A percentile compares a stretch with the other conserved stretches of the same genome.
Conservation (phyloP, 2,113 vertebrate species). For the Macrotus californicus region DNA sequence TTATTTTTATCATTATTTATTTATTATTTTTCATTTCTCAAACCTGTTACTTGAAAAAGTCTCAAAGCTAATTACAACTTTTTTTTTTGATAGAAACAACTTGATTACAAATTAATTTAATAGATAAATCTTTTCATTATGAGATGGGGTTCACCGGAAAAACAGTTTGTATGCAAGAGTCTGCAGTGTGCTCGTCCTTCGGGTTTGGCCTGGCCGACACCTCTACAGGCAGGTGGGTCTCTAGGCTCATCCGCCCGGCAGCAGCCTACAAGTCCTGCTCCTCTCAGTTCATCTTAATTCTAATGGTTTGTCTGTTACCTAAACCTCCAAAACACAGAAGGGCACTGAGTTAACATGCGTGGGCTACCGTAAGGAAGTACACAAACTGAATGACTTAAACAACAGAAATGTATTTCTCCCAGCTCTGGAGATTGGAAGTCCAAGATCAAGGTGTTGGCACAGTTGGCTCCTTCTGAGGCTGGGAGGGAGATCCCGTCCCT, state of each 20-base stretch:
- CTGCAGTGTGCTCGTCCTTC: accelerated
- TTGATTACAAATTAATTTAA: neutral
- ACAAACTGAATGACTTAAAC: neutral
- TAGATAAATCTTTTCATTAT: neutral
- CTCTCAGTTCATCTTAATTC: neutral
- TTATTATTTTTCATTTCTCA: slow-evolving; percentile 30
- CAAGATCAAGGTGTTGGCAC: accelerated
- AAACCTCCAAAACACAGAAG: neutral
- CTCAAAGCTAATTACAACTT: neutral
- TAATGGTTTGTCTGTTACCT: neutral
- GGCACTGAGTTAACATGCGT: neutral
- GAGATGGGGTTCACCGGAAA: neutral
- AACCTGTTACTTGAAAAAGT: neutral
- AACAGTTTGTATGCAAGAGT: neutral
- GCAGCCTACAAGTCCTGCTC: neutral
- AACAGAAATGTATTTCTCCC: neutral
- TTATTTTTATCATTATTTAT: neutral
- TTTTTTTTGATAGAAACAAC: neutral
- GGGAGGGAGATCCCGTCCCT: neutral
- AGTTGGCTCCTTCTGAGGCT: neutral
- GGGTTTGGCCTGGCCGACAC: neutral
- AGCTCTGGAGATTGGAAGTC: neutral
- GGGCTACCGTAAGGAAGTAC: neutral
- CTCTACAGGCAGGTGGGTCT: accelerated
- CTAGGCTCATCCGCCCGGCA: neutral